Conservation (phyloP, 1,140 invertebrate genomes). For the Aphidius ervi region DNA sequence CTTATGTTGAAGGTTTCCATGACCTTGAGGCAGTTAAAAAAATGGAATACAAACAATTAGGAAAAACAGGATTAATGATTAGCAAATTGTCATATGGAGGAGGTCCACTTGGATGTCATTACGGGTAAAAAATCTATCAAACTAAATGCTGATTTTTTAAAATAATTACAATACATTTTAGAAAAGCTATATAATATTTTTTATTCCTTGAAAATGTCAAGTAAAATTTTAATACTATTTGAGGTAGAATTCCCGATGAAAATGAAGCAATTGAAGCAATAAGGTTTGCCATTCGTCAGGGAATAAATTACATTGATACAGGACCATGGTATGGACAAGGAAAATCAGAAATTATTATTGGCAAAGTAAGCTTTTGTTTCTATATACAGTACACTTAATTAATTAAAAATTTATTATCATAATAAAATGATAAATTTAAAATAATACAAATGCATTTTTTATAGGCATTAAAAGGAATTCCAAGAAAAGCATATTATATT, state of each 20-base stretch:
- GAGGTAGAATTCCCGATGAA: constrained; percentile 54
- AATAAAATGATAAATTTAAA: constrained; percentile 8
- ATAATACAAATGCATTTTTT: constrained; percentile 8
- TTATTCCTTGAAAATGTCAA: not conserved
- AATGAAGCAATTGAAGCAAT: constrained; percentile 67
- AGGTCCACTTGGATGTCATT: constrained; percentile 47
- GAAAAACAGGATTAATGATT: constrained; percentile 58
- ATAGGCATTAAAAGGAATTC: constrained; percentile 72
- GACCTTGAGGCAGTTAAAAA: constrained; percentile 51
- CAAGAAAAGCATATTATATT: constrained; percentile 81
- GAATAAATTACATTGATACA: constrained; percentile 90
- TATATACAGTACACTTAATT: not conserved
- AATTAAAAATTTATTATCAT: not conserved
- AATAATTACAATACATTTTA: too few relatives aligned
- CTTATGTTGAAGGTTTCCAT: constrained; percentile 59
- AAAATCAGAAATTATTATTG: constrained; percentile 72
- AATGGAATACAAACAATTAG: constrained; percentile 57
- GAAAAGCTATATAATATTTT: too few relatives aligned
- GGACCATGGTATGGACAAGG: constrained; percentile 90
- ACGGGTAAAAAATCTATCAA: constrained; percentile 37
- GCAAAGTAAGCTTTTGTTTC: constrained; percentile 61
- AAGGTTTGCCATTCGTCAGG: constrained; percentile 65
- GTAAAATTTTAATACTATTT: constrained; percentile 4
- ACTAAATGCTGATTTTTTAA: not conserved
- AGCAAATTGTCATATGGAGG: constrained; percentile 61